A percentile compares a stretch with the other conserved stretches of the same genome.
Evolutionary conservation across 2,888 invertebrate species (phyloP).

Genomic region (Eupithecia vulgata): DNA sequence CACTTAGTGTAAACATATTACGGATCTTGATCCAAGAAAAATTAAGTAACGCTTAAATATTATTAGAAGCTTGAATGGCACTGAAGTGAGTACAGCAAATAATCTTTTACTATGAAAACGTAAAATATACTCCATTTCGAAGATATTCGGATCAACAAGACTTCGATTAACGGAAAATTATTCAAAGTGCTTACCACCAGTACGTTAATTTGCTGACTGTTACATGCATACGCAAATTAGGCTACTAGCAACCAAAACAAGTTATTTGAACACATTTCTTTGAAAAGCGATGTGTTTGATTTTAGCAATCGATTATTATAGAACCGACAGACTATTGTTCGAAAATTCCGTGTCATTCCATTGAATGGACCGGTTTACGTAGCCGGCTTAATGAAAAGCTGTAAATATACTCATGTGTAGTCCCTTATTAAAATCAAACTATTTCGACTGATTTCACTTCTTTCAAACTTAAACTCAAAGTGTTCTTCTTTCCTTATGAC

Average conservation of each 20-base stretch:
- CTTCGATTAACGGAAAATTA: too few species aligned
- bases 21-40: too few species aligned
- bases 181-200: not conserved
- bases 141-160: too few species aligned
- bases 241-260: not conserved
- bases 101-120: too few species aligned
- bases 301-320: conserved; percentile 38
- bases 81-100: too few species aligned
- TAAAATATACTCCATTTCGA: too few species aligned
- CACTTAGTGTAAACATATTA: too few species aligned
- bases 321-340: conserved; percentile 34
- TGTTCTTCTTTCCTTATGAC: not conserved
- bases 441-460: not conserved
- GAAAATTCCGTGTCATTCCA: conserved; percentile 46
- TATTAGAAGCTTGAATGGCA: too few species aligned
- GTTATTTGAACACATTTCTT: not conserved
- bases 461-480: too few species aligned
- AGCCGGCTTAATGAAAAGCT: conserved; percentile 40
- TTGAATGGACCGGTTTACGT: conserved; percentile 41
- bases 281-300: conserved; percentile 16
- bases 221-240: not conserved
- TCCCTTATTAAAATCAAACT: not conserved
- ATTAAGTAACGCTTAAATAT: too few species aligned
- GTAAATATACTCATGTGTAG: not conserved
- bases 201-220: not conserved